Base-by-base conservation (phyloP, 2,888 invertebrate species). In the Helicoverpa assulta region DNA sequence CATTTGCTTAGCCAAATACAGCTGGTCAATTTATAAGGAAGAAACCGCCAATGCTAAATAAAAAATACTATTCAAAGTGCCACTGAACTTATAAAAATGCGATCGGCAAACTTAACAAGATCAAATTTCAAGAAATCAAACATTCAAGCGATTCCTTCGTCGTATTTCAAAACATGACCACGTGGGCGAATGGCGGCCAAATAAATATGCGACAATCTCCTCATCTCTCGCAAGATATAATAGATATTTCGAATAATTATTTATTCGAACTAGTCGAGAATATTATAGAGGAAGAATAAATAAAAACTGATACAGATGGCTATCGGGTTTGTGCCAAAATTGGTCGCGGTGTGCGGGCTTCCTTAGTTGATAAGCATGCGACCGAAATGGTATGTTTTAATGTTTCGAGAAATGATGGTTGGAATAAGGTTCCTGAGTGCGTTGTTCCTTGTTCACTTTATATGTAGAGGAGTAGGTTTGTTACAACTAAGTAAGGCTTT, bases 251-350 rank as follows among this genome's bases (percentile, higher is more conserved):
- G 83, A 85, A 85, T 90, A 85, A 86, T 90, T 89, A 90, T 90
- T 90, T 90, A 91, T 90, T 88, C 85, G 82, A 78, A 85, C 87
- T 90, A 90, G 89, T 90, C 86, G 88, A 85, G 86, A 89, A 91
- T 88, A 90, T 88, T 86, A 88, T 88, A 85, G 86, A 80, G 76
- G 69, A 75, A 64, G 82, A 88, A 90, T 92, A 92, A 92, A 92
- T 92, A 91, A 92, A 92, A 92, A 89, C 86, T 82, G 86, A 90
- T 90, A 90, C 87, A 84, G 90, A 90, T 90, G 72, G 65, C 82
- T 90, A 90, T 90, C 90, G 51, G 57, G 60, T 43, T 82, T 82
- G 88, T 81, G 81, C 87, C 88, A 85, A 90, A 90, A 90, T 89
- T 89, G 89, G 88, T 66, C 68, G 76, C 80, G 78, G 70, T 75